phyloP scores from a whole-genome alignment of 2,888 invertebrate species.

The Theristus sp. region DNA sequence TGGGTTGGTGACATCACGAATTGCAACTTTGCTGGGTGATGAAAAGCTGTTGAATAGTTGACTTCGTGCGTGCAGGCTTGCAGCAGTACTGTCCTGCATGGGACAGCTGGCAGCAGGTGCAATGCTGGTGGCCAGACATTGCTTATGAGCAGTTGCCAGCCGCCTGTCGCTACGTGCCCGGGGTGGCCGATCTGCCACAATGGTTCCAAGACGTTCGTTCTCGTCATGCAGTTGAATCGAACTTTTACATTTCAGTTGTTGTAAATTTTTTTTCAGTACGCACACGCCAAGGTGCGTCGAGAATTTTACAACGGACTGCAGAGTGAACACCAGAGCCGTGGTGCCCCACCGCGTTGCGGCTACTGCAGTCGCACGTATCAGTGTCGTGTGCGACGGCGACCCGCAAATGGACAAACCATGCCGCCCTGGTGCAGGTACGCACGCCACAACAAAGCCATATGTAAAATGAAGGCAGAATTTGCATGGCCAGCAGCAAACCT shows the following conservation, averaged over 20 bases:
- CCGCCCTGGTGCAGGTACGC: too few relatives aligned
- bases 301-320: not conserved
- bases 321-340: not conserved
- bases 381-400: too few relatives aligned
- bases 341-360: conserved; percentile 5
- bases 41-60: not conserved
- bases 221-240: too few relatives aligned
- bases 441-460: too few relatives aligned
- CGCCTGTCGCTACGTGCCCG: not conserved
- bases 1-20: not conserved
- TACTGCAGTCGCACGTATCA: too few relatives aligned
- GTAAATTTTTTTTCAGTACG: not conserved
- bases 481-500: too few relatives aligned
- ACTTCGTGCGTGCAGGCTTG: not conserved
- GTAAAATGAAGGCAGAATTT: too few relatives aligned
- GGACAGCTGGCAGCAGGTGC: not conserved
- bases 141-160: not conserved
- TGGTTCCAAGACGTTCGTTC: not conserved
- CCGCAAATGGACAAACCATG: too few relatives aligned
- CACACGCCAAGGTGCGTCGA: not conserved
- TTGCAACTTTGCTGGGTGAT: not conserved
- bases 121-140: not conserved
- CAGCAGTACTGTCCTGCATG: not conserved
- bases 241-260: too few relatives aligned
- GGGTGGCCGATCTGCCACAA: not conserved